phyloP scores from a whole-genome alignment of 2,797 vertebrate genomes.

The Sebastes kiyomatsui region DNA sequence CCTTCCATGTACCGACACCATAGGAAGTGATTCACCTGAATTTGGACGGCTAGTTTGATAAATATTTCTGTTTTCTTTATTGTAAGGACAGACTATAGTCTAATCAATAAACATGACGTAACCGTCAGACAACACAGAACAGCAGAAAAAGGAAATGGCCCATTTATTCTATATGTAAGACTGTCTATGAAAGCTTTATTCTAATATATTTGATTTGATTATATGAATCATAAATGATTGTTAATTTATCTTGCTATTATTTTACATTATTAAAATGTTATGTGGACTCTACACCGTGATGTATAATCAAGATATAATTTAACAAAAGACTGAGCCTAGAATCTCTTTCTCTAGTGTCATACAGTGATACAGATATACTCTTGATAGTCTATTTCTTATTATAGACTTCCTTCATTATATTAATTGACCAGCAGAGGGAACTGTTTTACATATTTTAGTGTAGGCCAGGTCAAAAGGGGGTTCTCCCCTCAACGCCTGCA shows the following conservation, averaged over 20 bases:
- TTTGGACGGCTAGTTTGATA: background rate
- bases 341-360: background rate
- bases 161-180: too few relatives aligned
- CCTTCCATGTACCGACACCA: background rate
- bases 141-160: too few relatives aligned
- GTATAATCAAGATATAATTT: background rate
- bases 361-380: background rate
- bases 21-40: background rate
- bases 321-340: too few relatives aligned
- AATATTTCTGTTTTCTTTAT: background rate
- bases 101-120: too few relatives aligned
- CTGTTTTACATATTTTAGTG: background rate
- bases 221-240: background rate
- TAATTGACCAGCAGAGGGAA: too few relatives aligned
- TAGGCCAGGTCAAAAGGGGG: background rate
- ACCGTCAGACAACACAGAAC: too few relatives aligned
- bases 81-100: background rate
- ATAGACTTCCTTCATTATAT: too few relatives aligned
- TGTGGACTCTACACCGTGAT: background rate
- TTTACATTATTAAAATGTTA: background rate
- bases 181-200: too few relatives aligned
- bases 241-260: background rate
- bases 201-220: background rate
- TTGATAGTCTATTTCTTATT: background rate
- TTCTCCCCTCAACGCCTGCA: background rate